phyloP scores from a whole-genome alignment of 2,797 vertebrate species.

The Coregonus suidteri region DNA sequence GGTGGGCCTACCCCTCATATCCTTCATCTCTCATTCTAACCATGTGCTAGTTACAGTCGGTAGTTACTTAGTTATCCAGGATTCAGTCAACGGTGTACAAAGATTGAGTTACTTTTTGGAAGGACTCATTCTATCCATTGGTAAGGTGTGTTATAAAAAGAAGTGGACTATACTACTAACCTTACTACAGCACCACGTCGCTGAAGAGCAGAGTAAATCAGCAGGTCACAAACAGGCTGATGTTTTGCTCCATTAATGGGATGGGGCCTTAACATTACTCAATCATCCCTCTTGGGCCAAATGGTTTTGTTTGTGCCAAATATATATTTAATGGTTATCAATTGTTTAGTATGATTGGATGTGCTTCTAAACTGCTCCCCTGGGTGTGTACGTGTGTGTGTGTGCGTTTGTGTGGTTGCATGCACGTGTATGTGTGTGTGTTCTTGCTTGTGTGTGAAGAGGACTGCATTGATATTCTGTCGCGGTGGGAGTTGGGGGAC shows the following conservation, averaged over 20 bases:
- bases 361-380: slow-evolving; percentile 52
- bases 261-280: not conserved
- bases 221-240: not conserved
- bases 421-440: slow-evolving; percentile 10
- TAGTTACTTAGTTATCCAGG: no score
- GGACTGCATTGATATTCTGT: slow-evolving; percentile 66
- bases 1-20: no score
- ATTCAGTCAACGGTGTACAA: no score
- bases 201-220: slow-evolving; percentile 4
- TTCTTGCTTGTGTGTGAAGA: not conserved
- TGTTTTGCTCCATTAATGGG: not conserved
- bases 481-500: slow-evolving; percentile 56
- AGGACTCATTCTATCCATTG: not conserved
- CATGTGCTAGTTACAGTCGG: no score
- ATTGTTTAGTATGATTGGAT: slow-evolving; percentile 53
- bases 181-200: not conserved
- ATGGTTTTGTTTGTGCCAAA: slow-evolving; percentile 1
- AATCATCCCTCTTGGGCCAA: not conserved
- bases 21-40: no score
- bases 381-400: slow-evolving; percentile 24
- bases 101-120: no score
- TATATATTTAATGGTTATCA: slow-evolving; percentile 55
- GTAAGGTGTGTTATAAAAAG: not conserved
- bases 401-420: not conserved
- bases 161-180: not conserved